Evolutionary conservation across 2,797 vertebrate genomes (phyloP).

Genomic region (Artibeus lituratus): DNA sequence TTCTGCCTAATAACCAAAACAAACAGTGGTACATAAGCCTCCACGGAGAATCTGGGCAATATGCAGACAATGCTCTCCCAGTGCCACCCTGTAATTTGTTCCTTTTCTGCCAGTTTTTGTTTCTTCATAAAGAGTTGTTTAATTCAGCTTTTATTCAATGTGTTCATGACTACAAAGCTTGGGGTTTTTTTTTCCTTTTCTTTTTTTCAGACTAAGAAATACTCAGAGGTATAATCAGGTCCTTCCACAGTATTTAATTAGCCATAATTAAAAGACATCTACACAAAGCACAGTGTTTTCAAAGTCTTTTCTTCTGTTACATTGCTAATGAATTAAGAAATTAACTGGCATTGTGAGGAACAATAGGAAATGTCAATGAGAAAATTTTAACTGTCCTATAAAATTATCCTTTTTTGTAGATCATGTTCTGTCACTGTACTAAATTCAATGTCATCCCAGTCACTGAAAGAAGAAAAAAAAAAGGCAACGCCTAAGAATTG

Average conservation of each 20-base stretch:
- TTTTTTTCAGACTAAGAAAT: slow-evolving; percentile 79
- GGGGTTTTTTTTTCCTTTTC: not conserved
- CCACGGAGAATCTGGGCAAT: not conserved
- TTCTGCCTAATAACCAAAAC: not conserved
- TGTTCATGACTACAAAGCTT: slow-evolving; percentile 53
- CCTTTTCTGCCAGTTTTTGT: slow-evolving; percentile 19
- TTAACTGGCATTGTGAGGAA: slow-evolving; percentile 83
- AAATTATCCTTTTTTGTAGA: slow-evolving; percentile 74
- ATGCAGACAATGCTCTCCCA: not conserved
- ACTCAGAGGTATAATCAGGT: slow-evolving; percentile 86
- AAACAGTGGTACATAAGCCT: not conserved
- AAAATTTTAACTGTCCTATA: slow-evolving; percentile 73
- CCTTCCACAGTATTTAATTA: slow-evolving; percentile 85
- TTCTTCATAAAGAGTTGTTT: slow-evolving; percentile 47
- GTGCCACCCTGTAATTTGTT: slow-evolving; percentile 29
- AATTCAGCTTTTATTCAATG: slow-evolving; percentile 71
- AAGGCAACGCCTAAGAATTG: not conserved
- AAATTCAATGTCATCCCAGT: slow-evolving; percentile 62
- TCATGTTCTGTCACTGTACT: slow-evolving; percentile 63
- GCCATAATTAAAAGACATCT: slow-evolving; percentile 84
- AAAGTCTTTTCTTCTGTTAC: slow-evolving; percentile 82
- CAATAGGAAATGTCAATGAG: slow-evolving; percentile 80
- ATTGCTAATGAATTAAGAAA: slow-evolving; percentile 85
- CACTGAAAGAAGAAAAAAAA: not conserved
- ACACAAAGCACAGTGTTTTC: slow-evolving; percentile 82